phyloP scores from a whole-genome alignment of 2,113 vertebrate genomes.

The Grantiella picta region DNA sequence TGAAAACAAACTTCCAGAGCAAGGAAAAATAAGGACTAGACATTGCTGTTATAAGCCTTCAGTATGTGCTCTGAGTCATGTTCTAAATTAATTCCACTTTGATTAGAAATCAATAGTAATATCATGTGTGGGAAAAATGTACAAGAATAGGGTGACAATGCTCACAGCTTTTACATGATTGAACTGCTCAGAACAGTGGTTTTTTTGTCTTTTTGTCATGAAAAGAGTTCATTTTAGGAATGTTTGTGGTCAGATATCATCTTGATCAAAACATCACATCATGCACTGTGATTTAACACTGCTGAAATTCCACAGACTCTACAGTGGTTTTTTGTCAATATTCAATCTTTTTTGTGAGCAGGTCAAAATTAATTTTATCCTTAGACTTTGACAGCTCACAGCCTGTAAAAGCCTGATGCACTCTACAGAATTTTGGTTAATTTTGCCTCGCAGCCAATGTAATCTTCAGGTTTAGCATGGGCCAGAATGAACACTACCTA shows the following conservation, averaged over 20 bases:
- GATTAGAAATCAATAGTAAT: background rate
- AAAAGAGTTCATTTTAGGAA: background rate
- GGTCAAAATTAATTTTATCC: background rate
- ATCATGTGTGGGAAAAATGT: background rate
- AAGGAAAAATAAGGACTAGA: background rate
- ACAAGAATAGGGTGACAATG: background rate
- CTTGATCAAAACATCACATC: rapidly evolving
- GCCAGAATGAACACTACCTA: background rate
- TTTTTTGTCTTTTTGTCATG: background rate
- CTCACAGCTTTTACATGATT: background rate
- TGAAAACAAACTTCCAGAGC: background rate
- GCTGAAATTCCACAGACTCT: background rate
- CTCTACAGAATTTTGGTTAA: background rate
- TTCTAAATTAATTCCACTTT: background rate
- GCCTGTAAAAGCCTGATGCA: background rate
- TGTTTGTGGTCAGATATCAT: background rate
- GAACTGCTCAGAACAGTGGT: background rate
- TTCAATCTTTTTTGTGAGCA: background rate
- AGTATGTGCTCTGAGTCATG: background rate
- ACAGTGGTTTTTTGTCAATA: background rate
- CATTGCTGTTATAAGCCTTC: background rate
- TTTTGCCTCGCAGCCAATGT: background rate
- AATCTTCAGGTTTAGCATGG: background rate
- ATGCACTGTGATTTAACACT: background rate
- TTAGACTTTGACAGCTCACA: background rate